Base-by-base conservation (phyloP, 1,140 invertebrate species). In the Diprion similis region DNA sequence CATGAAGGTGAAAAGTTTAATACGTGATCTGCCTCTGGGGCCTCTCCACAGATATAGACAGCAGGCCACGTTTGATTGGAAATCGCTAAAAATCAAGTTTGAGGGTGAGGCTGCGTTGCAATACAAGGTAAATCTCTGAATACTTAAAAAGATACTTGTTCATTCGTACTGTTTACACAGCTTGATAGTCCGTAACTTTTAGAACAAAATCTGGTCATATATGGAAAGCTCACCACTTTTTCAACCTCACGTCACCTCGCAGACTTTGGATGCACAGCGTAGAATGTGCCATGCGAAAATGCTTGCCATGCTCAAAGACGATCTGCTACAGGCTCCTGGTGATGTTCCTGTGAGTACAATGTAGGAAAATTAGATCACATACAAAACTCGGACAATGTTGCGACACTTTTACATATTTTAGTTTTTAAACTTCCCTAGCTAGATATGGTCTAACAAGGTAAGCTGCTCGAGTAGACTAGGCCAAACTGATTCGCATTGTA, bases 201-300 rank as follows among this genome's bases (percentile, higher is more conserved):
- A 98, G 96, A 91, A 94, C 79, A 92, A 92, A 83, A 89, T 98
- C 75, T 97, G 94, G 93, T 90, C 92, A 37, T 92, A 91, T 7
- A 83, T 98, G 48, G 92, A 96, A 86, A 92, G 89, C n/a, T 94
- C 97, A 84, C 93, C 95, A 8, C 79, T 94, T 0, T 99, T 98
- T 84, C 89, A 91, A 48, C 88, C 89, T 77, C 80, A 87, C 24
- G 82, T 84, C 4, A 86, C 90, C 9, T 87, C 88, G 11, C 86
- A 91, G 11, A 87, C 90, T 8, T 84, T 95, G n/a, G 94, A 96
- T 73, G 94, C 97, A 81, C 89, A 91, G 76, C 92, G 94, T 83
- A 89, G 90, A 68, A 81, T 89, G 73, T 90, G 91, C 9, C 90
- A 93, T 68, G 81, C 90, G 76, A 91, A 92, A 84, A 85, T 93